phyloP scores from a whole-genome alignment of 2,113 vertebrate species.

The Proterorhinus semilunaris region DNA sequence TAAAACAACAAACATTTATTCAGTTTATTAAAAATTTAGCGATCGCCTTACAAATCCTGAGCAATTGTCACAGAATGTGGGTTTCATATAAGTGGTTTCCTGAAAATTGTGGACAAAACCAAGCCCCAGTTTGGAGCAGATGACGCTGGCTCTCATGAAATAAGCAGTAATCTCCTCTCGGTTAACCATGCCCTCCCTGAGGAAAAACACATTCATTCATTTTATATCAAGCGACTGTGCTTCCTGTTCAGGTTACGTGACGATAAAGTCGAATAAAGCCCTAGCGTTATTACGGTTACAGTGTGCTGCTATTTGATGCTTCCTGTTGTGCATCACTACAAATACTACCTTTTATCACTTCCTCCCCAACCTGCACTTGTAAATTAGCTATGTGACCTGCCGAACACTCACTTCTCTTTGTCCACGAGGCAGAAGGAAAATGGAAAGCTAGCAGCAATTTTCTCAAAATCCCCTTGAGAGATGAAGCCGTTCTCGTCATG shows the following conservation, averaged over 20 bases:
- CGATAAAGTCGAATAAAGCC: not conserved
- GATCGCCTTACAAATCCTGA: slow-evolving; percentile 90
- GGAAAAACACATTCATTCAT: slow-evolving; percentile 15
- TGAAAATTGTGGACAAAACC: slow-evolving; percentile 96
- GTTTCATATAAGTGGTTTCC: slow-evolving; percentile 94
- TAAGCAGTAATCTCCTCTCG: slow-evolving; percentile 94
- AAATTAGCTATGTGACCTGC: slow-evolving; percentile 28
- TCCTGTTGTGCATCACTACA: slow-evolving; percentile 59
- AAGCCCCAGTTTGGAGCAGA: slow-evolving; percentile 92
- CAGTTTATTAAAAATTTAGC: too few species aligned
- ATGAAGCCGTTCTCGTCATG: slow-evolving; percentile 94
- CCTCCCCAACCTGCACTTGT: slow-evolving; percentile 28
- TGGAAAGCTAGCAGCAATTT: slow-evolving; percentile 93
- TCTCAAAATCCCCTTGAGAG: slow-evolving; percentile 94
- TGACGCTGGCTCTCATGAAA: slow-evolving; percentile 94
- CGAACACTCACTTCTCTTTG: slow-evolving; percentile 86
- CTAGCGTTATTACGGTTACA: slow-evolving; percentile 27
- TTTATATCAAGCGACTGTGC: not conserved
- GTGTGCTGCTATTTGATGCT: slow-evolving; percentile 39
- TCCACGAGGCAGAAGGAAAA: slow-evolving; percentile 98
- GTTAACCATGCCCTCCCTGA: slow-evolving; percentile 90
- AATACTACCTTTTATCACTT: slow-evolving; percentile 50
- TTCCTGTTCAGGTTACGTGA: not conserved
- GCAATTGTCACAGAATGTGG: slow-evolving; percentile 97
- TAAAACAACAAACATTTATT: too few species aligned